Conservation (phyloP, 2,797 vertebrate genomes). For the Kryptopterus vitreolus region DNA sequence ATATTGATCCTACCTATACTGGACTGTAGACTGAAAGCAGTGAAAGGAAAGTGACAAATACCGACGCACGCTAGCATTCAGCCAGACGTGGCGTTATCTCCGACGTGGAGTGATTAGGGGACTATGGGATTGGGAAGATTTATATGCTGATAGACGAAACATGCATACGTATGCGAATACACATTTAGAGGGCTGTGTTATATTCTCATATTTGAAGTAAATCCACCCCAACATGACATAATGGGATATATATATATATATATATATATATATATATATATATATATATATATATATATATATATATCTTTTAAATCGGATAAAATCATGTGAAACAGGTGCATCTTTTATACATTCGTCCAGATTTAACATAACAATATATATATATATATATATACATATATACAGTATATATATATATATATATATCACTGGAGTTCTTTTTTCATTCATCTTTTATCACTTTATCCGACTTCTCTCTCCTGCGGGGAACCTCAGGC, state of each 20-base stretch:
- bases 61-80: constrained; percentile 41
- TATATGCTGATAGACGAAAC: constrained; percentile 44
- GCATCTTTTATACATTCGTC: background rate
- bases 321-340: too few species aligned
- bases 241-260: too few species aligned
- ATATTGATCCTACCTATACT: constrained; percentile 19
- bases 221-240: background rate
- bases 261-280: too few species aligned
- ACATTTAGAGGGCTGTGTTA: constrained; percentile 31
- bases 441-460: too few species aligned
- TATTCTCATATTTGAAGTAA: background rate
- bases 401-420: too few species aligned
- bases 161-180: constrained; percentile 7
- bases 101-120: constrained; percentile 35
- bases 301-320: too few species aligned
- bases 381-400: too few species aligned
- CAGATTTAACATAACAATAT: background rate
- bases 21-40: constrained; percentile 28
- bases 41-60: constrained; percentile 38
- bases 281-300: too few species aligned
- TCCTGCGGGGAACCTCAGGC: too few species aligned
- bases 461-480: too few species aligned
- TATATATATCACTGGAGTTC: too few species aligned
- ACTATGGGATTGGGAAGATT: constrained; percentile 28
- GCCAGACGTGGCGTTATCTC: constrained; percentile 43